Conservation (phyloP, 2,888 invertebrate genomes). For the Drosophila neoperkinsi region DNA sequence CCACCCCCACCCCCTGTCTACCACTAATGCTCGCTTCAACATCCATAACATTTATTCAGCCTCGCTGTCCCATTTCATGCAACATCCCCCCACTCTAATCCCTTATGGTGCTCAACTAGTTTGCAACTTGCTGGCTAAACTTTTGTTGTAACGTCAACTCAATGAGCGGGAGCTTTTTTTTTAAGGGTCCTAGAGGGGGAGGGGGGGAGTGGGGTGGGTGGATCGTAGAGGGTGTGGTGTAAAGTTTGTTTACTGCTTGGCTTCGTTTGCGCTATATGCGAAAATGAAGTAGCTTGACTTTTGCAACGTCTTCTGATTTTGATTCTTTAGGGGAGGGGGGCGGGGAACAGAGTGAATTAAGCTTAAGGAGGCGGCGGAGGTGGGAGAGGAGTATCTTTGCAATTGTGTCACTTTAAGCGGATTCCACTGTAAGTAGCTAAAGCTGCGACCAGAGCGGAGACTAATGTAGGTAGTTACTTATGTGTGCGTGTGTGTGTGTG, state of each 20-base stretch:
- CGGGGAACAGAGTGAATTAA: constrained; percentile 58
- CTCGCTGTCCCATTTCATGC: constrained; percentile 19
- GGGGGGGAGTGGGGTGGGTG: neutral
- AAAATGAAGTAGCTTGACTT: constrained; percentile 73
- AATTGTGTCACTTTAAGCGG: constrained; percentile 61
- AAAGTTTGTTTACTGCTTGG: constrained; percentile 62
- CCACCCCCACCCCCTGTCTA: neutral
- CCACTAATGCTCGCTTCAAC: constrained; percentile 9
- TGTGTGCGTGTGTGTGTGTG: neutral
- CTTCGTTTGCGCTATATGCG: constrained; percentile 46
- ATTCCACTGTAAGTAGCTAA: constrained; percentile 50
- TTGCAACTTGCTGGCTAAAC: constrained; percentile 55
- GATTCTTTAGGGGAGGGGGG: constrained; percentile 23
- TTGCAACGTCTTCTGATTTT: constrained; percentile 53
- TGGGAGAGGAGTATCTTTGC: neutral
- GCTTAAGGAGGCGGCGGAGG: constrained; percentile 7
- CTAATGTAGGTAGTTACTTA: constrained; percentile 1
- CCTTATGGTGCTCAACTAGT: constrained; percentile 45
- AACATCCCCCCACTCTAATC: constrained; percentile 2
- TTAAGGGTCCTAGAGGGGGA: neutral
- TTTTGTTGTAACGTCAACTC: constrained; percentile 69
- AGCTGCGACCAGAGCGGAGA: constrained; percentile 26
- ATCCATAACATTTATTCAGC: constrained; percentile 45
- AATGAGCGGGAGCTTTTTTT: constrained; percentile 61
- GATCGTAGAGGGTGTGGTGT: neutral